A percentile compares a stretch with the other conserved stretches of the same genome.
phyloP scores from a whole-genome alignment of 2,888 invertebrate species.

The Drosophila melanosoma region DNA sequence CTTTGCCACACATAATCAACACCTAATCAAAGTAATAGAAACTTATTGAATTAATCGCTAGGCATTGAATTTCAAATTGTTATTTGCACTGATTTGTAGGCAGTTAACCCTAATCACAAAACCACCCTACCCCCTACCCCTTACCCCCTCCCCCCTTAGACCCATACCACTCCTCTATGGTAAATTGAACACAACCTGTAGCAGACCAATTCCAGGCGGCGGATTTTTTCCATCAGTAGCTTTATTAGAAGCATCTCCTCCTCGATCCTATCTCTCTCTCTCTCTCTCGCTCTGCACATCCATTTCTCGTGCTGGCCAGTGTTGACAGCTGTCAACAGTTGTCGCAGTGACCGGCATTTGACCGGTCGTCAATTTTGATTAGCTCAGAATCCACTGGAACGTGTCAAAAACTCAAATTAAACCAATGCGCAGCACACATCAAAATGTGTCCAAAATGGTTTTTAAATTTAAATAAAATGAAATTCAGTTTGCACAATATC shows the following conservation, averaged over 20 bases:
- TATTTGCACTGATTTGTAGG: slow-evolving; percentile 61
- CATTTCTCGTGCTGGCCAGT: slow-evolving; percentile 16
- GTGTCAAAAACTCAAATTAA: slow-evolving; percentile 67
- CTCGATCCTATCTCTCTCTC: slow-evolving; percentile 12
- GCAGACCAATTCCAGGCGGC: not conserved
- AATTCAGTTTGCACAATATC: not conserved
- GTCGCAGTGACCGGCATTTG: slow-evolving; percentile 26
- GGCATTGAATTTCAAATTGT: slow-evolving; percentile 73
- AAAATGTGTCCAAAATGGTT: not conserved
- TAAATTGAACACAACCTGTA: not conserved
- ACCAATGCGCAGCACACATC: slow-evolving; percentile 28
- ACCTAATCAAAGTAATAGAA: slow-evolving; percentile 79
- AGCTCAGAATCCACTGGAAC: slow-evolving; percentile 35
- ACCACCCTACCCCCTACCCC: too few relatives aligned
- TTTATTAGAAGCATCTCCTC: slow-evolving; percentile 57
- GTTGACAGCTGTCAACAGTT: slow-evolving; percentile 73
- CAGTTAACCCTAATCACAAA: slow-evolving; percentile 2
- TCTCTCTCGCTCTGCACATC: not conserved
- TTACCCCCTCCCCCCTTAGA: not conserved
- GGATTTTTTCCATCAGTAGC: slow-evolving; percentile 23
- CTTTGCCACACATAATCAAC: slow-evolving; percentile 74
- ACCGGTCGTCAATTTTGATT: slow-evolving; percentile 72
- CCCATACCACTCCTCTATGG: not conserved
- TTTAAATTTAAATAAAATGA: not conserved
- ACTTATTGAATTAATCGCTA: slow-evolving; percentile 77